Percentiles rank a stretch among this genome's conserved stretches.
Conservation (phyloP, 2,888 invertebrate genomes). For the Ceratothoa steindachneri region DNA sequence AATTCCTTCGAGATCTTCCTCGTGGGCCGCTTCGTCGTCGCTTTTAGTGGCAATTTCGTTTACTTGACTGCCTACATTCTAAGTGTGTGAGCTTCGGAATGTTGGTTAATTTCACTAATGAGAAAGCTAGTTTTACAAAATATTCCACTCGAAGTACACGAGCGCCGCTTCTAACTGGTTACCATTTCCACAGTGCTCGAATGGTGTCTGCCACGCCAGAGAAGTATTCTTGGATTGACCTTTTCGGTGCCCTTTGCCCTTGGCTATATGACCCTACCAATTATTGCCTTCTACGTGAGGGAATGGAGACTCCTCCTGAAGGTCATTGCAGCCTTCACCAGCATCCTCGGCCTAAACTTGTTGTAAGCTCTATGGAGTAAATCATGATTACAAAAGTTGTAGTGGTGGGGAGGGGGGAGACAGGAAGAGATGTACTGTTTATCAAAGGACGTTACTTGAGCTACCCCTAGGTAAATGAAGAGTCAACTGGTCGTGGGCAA, state of each 20-base stretch:
- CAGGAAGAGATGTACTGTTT: too few species aligned
- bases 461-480: too few species aligned
- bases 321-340: constrained; percentile 68
- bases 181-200: constrained; percentile 26
- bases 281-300: constrained; percentile 66
- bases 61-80: constrained; percentile 76
- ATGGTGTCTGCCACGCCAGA: constrained; percentile 22
- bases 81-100: constrained; percentile 52
- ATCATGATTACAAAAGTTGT: background rate
- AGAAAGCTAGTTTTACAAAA: too few species aligned
- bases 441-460: too few species aligned
- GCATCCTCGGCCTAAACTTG: constrained; percentile 65
- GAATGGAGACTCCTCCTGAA: constrained; percentile 71
- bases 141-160: too few species aligned
- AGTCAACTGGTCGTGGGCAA: too few species aligned
- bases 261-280: constrained; percentile 69
- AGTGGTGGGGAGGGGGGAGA: background rate
- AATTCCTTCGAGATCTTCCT: constrained; percentile 69
- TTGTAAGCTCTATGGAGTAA: constrained; percentile 54
- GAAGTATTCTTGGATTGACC: constrained; percentile 62
- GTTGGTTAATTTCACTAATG: too few species aligned
- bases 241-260: constrained; percentile 74
- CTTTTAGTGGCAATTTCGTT: constrained; percentile 73
- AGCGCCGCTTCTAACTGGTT: background rate
- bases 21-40: constrained; percentile 65